These are phyloP conservation scores for Drosophila triauraria DNA, from an alignment of 1,140 invertebrate genomes.

Conservation along the genomic window DNA sequence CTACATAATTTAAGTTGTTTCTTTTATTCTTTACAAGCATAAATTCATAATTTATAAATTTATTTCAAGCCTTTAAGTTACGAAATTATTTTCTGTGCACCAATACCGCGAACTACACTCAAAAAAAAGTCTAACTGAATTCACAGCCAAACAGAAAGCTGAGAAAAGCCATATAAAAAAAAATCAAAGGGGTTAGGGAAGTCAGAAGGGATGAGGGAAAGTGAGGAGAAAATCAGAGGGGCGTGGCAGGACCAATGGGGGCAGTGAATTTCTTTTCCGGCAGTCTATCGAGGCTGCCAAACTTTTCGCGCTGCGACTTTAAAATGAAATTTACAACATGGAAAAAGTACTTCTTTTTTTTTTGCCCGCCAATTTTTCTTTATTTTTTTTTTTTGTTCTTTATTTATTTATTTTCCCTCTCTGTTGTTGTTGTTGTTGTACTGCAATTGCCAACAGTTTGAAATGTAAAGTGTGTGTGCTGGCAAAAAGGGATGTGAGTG, in stretches of 20 bases:
- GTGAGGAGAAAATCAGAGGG: background rate
- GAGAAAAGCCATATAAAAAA: constrained; percentile 22
- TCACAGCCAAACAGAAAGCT: constrained; percentile 6
- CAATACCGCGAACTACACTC: constrained; percentile 11
- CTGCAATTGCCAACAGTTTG: constrained; percentile 42
- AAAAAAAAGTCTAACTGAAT: constrained; percentile 29
- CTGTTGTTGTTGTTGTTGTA: too few species aligned
- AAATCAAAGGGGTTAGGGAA: constrained; percentile 18
- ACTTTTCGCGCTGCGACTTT: constrained; percentile 63
- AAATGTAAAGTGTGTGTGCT: constrained; percentile 12
- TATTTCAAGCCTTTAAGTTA: background rate
- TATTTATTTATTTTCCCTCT: background rate
- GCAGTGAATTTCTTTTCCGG: constrained; percentile 25
- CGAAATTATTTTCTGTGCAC: background rate
- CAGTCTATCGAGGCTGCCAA: constrained; percentile 68
- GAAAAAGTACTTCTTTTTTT: constrained; percentile 28
- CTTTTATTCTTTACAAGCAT: too few species aligned
- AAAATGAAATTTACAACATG: constrained; percentile 76
- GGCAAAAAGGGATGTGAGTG: constrained; percentile 8
- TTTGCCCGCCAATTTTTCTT: background rate
- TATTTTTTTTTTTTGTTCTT: constrained; percentile 12
- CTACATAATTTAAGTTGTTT: background rate
- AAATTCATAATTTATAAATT: too few species aligned
- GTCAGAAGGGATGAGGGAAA: background rate
- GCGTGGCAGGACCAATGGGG: constrained; percentile 24